Base-by-base conservation (phyloP, 2,797 vertebrate species). In the Streptopelia turtur region DNA sequence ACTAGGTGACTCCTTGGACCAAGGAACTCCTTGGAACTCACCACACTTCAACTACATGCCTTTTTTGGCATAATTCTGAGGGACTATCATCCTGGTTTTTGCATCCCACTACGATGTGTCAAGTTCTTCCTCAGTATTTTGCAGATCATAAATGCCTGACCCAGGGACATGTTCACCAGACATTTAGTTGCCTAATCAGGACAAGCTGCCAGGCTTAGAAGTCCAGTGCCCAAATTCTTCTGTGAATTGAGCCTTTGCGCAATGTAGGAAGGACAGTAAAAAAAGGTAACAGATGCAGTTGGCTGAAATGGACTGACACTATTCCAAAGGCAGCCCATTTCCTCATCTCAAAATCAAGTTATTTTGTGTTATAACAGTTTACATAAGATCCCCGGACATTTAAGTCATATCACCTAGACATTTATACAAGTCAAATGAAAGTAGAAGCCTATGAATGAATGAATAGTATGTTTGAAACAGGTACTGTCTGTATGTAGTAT, bases 391-490 rank as follows among this genome's bases (percentile, higher is more conserved):
- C 22, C 30, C 77, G 95, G 90, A 83, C 23, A 87, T 79, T 89
- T 83, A 72, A 72, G 20, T 91, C 45, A 7, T 85, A 53, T 55
- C 78, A 93, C 49, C 63, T 63, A 56, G 28, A 49, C 8, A n/a
- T 89, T 83, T 90, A 76, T 45, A 59, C 63, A 88, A 86, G 57
- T 65, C 70, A 93, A 28, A 55, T 94, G 81, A 93, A 95, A 90
- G 70, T 47, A 83, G 87, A 93, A 52, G 11, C 11, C 37, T 65
- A 23, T 59, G 31, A 89, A 64, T 66, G 86, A 93, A 84, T 31
- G 52, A 94, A 80, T 83, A 86, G 85, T 85, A 68, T 22, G 55
- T 96, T 94, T 57, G 35, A 83, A 90, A 84, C 31, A 90, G 39
- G 70, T 82, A 75, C 23, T 75, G 24, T 88, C 66, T 94, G 27